phyloP scores from a whole-genome alignment of 2,797 vertebrate genomes.

The Nannoperca obscura region DNA sequence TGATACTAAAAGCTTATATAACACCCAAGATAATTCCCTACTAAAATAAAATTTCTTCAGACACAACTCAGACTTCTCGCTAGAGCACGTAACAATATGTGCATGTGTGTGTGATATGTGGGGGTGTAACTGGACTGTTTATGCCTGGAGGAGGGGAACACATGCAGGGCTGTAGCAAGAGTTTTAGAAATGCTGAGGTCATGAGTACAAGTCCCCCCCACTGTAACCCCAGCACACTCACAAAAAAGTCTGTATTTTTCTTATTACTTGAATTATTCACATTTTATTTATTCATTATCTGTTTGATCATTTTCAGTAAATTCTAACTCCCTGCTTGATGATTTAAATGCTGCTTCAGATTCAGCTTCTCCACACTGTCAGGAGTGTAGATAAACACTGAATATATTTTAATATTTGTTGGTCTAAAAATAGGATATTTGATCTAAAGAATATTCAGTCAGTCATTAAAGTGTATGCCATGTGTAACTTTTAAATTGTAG shows the following conservation, averaged over 20 bases:
- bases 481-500: not conserved
- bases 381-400: not conserved
- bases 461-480: not conserved
- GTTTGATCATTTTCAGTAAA: slow-evolving; percentile 5
- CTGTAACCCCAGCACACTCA: not conserved
- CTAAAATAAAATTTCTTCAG: slow-evolving; percentile 65
- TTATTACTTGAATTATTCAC: not conserved
- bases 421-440: not conserved
- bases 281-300: slow-evolving; percentile 21
- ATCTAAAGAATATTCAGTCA: not conserved
- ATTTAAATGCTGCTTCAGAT: slow-evolving; percentile 1
- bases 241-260: not conserved
- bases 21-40: slow-evolving; percentile 66
- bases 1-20: slow-evolving; percentile 69
- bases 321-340: not conserved
- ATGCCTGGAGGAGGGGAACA: slow-evolving; percentile 21
- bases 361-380: not conserved
- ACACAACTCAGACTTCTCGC: slow-evolving; percentile 46
- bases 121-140: slow-evolving; percentile 7
- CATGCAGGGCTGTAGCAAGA: slow-evolving; percentile 8
- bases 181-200: slow-evolving; percentile 12
- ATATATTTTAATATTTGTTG: not conserved
- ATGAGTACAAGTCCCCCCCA: not conserved
- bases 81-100: slow-evolving; percentile 28
- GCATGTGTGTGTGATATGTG: slow-evolving; percentile 9